Percentiles rank a stretch among this genome's conserved stretches.
phyloP scores from a whole-genome alignment of 2,888 invertebrate species.

The Drosophila demipolita region DNA sequence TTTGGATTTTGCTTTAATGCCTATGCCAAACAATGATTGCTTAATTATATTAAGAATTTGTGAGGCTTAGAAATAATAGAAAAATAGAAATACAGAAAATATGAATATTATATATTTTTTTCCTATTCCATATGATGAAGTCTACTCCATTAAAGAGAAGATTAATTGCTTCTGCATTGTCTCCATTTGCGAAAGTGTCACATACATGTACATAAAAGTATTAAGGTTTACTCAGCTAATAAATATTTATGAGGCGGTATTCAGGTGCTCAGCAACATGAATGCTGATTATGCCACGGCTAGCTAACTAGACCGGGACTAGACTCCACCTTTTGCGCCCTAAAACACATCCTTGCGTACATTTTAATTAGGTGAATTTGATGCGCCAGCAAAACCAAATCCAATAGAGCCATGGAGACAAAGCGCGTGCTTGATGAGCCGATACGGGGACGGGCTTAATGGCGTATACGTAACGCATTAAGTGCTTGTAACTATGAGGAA shows the following conservation, averaged over 20 bases:
- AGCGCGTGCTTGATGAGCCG: conserved; percentile 71
- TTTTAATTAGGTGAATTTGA: conserved; percentile 77
- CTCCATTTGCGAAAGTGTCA: conserved; percentile 22
- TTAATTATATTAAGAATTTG: not conserved
- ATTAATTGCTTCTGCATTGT: conserved; percentile 30
- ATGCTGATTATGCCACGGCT: conserved; percentile 55
- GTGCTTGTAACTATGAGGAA: not conserved
- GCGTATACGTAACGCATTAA: conserved; percentile 55
- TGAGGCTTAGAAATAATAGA: no score
- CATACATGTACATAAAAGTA: conserved; percentile 30
- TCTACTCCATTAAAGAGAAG: conserved; percentile 16
- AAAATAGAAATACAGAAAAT: not conserved
- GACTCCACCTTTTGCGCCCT: conserved; percentile 47
- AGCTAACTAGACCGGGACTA: conserved; percentile 20
- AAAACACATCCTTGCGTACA: conserved; percentile 68
- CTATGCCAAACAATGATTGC: not conserved
- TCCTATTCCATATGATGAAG: not conserved
- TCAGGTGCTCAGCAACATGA: conserved; percentile 31
- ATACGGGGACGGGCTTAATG: conserved; percentile 27
- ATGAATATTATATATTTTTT: not conserved
- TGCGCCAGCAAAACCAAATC: conserved; percentile 57
- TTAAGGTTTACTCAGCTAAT: conserved; percentile 47
- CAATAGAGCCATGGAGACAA: conserved; percentile 21
- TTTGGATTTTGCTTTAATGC: not conserved
- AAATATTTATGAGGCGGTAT: conserved; percentile 57